These are phyloP conservation scores for Pantherophis vulpinus DNA, from an alignment of 2,797 vertebrate species.

Conservation along the genomic window DNA sequence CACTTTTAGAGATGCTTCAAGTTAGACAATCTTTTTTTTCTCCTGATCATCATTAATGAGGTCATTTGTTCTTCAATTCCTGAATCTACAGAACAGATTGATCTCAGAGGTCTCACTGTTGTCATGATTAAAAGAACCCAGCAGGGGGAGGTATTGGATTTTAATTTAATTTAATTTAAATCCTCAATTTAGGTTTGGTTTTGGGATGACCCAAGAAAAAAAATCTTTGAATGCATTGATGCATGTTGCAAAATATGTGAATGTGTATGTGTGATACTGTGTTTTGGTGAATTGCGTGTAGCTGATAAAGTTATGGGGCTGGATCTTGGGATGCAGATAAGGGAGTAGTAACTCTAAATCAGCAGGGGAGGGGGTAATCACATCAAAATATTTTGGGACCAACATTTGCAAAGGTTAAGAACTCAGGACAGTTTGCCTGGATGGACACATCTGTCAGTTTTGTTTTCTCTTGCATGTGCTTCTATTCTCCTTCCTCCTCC, in stretches of 20 bases:
- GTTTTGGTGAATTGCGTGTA: neutral
- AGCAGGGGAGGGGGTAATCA: rapidly evolving
- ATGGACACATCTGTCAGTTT: neutral
- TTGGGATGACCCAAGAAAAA: neutral
- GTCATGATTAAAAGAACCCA: neutral
- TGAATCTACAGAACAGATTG: neutral
- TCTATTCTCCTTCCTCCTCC: neutral
- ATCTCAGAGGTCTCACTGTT: too few species aligned
- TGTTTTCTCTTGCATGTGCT: neutral
- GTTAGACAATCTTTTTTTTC: neutral
- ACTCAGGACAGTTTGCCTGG: neutral
- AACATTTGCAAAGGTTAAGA: neutral
- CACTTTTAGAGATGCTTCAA: neutral
- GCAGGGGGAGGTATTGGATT: neutral
- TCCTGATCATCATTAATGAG: neutral
- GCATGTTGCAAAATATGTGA: neutral
- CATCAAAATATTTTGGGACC: neutral
- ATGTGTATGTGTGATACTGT: neutral
- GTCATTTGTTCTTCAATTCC: too few species aligned
- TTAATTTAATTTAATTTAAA: neutral
- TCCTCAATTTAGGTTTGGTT: neutral
- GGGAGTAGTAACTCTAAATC: neutral
- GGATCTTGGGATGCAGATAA: neutral
- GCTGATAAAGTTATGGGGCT: neutral
- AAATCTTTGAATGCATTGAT: neutral